Evolutionary conservation across 2,797 vertebrate species (phyloP).

Genomic region (Gambelia wislizenii): DNA sequence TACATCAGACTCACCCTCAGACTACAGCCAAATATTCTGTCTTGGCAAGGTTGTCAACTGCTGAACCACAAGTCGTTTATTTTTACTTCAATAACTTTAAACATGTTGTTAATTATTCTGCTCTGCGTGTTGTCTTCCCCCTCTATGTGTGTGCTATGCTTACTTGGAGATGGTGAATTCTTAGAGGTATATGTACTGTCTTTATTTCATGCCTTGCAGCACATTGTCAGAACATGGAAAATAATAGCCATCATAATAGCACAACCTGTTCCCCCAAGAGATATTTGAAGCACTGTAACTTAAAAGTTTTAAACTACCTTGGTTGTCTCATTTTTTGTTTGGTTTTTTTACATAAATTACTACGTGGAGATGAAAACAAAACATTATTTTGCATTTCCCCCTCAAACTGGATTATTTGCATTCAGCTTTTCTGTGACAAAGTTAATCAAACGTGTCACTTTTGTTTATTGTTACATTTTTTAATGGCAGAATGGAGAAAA

Average conservation of each 20-base stretch:
- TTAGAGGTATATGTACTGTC: slow-evolving; percentile 14
- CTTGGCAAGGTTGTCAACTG: background rate
- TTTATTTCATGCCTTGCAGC: slow-evolving; percentile 28
- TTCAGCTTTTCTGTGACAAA: background rate
- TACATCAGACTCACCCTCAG: background rate
- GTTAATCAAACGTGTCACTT: background rate
- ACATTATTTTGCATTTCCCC: background rate
- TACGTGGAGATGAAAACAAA: background rate
- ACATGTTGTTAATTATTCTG: background rate
- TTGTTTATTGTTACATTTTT: background rate
- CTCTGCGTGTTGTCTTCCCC: slow-evolving; percentile 34
- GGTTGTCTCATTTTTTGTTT: background rate
- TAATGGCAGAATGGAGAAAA: background rate
- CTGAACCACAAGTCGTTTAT: background rate
- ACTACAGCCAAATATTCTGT: background rate
- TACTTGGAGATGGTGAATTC: slow-evolving; percentile 1
- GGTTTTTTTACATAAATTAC: background rate
- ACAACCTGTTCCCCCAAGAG: slow-evolving; percentile 37
- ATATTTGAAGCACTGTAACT: background rate
- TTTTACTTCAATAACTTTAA: background rate
- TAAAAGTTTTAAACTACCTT: slow-evolving; percentile 34
- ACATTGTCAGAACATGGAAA: background rate
- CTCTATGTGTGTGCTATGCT: background rate
- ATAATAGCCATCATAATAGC: slow-evolving; percentile 12
- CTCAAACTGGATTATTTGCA: background rate